Evolutionary conservation across 2,888 invertebrate genomes (phyloP), one percentile per base, ranked within the genome.

Genomic region (Tenthredo livida): DNA sequence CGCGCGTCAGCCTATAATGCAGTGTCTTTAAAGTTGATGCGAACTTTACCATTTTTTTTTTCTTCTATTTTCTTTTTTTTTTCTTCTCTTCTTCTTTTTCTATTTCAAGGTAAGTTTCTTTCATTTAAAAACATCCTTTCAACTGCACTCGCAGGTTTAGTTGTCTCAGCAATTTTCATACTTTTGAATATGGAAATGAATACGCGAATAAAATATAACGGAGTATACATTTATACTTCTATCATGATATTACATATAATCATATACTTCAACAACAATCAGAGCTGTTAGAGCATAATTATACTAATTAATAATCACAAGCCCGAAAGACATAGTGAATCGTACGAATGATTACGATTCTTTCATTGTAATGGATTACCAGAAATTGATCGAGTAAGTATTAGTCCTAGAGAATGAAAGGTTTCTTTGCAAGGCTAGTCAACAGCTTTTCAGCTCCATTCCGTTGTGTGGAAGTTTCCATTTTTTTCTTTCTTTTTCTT

Each of bases 401-500:
- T 37, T n/a, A n/a, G n/a, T n/a, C n/a, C 6, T 7, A 29, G 70
- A 50, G 37, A 47, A 83, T 70, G 80, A 80, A 83, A 83, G 83
- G 83, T 83, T 83, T 83, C 83, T 43, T 29, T 33, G 83, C 83
- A 83, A 83, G 83, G 83, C 67, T 83, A 70, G 83, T 83, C 83
- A 83, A 83, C 80, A 80, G 83, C 83, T 80, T 67, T 70, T n/a
- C n/a, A n/a, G n/a, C 65, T 25, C 83, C 15, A 83, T 70, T 29
- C 29, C 33, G 43, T 83, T 83, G 29, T 40, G 47, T 17, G 43
- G 67, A 50, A 50, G 67, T 43, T 67, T 83, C 10, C 25, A 61
- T 80, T 80, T 29, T 54, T 50, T 50, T 29, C 0, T 61, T 58
- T 29, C 15, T 50, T 50, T 9, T 75, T 50, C 15, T 12, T n/a